These are phyloP conservation scores for Pungitius pungitius DNA, from an alignment of 2,113 vertebrate genomes.

Conservation along the genomic window DNA sequence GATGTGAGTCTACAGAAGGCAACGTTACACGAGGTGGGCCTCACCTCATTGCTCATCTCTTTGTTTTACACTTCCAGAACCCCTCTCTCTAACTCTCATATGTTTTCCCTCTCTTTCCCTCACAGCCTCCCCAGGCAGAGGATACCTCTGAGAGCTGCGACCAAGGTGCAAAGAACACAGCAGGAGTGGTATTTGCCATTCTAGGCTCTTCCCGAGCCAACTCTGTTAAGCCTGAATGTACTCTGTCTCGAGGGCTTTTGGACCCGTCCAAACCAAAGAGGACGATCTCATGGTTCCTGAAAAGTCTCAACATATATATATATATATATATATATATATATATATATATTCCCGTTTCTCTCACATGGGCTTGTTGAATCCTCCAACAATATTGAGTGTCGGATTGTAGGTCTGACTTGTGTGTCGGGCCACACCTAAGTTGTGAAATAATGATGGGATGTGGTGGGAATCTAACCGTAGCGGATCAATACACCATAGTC, in stretches of 20 bases:
- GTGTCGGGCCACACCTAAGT: neutral
- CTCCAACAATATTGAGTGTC: neutral
- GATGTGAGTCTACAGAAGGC: conserved; percentile 46
- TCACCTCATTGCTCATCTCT: conserved; percentile 56
- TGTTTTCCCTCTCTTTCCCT: conserved; percentile 54
- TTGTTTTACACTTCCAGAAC: conserved; percentile 55
- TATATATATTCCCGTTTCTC: neutral
- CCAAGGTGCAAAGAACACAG: conserved; percentile 75
- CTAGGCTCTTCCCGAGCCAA: conserved; percentile 58
- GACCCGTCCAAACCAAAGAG: conserved; percentile 25
- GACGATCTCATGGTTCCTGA: neutral
- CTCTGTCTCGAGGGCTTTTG: conserved; percentile 28
- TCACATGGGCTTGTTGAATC: neutral
- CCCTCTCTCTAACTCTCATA: conserved; percentile 38
- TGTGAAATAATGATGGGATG: conserved; percentile 13
- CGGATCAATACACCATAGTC: neutral
- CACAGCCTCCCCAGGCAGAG: conserved; percentile 70
- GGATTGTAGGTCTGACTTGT: neutral
- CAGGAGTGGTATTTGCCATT: conserved; percentile 58
- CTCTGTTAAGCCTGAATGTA: conserved; percentile 42
- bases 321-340: too few species aligned
- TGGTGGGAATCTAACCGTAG: neutral
- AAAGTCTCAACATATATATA: neutral
- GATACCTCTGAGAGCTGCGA: conserved; percentile 73
- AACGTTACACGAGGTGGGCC: conserved; percentile 53